Percentiles rank a stretch among this genome's conserved stretches.
phyloP scores from a whole-genome alignment of 2,113 vertebrate genomes.

The Ptyas mucosa region DNA sequence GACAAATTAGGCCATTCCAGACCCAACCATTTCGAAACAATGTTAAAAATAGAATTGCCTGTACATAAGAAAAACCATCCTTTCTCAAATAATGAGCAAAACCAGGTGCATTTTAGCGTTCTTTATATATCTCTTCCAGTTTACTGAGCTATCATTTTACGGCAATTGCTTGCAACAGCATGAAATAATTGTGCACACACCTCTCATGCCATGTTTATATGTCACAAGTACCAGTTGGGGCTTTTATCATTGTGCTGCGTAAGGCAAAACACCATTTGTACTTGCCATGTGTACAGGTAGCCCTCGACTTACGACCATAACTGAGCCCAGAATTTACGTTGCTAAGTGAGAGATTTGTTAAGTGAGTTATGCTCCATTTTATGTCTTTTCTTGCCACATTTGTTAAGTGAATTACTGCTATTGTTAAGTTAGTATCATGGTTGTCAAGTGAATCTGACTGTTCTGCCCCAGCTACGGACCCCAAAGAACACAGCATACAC shows the following conservation, averaged over 20 bases:
- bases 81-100: conserved; percentile 1
- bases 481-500: too few species aligned
- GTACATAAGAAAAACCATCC: background rate
- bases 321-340: too few species aligned
- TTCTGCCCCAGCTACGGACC: too few species aligned
- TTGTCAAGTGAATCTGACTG: too few species aligned
- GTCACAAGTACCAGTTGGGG: background rate
- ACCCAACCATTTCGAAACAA: background rate
- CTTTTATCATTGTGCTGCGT: background rate
- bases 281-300: background rate
- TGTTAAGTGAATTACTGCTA: too few species aligned
- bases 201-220: background rate
- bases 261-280: background rate
- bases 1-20: accelerated
- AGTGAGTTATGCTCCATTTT: too few species aligned
- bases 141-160: background rate
- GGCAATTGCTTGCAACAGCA: background rate
- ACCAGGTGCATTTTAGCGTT: background rate
- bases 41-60: background rate
- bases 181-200: background rate
- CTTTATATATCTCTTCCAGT: background rate
- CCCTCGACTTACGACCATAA: too few species aligned
- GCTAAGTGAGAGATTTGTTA: too few species aligned
- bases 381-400: too few species aligned
- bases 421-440: too few species aligned